phyloP scores from a whole-genome alignment of 2,888 invertebrate species.

The Sesia bembeciformis region DNA sequence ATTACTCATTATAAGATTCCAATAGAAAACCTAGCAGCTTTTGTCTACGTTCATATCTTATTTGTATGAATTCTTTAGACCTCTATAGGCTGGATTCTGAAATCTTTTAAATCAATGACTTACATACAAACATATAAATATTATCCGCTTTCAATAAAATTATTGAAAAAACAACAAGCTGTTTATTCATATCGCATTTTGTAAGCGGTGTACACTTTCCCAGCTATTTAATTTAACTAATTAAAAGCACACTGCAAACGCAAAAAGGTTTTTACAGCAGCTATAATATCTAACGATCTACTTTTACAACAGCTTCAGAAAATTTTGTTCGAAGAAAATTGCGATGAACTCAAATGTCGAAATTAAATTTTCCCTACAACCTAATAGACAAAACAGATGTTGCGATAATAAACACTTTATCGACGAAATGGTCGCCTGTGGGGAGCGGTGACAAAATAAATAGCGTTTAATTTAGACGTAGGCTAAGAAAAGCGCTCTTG shows the following conservation, averaged over 20 bases:
- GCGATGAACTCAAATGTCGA: neutral
- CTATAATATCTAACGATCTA: neutral
- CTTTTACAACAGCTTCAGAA: neutral
- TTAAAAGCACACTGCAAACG: neutral
- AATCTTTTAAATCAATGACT: too few species aligned
- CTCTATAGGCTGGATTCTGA: too few species aligned
- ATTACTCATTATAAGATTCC: too few species aligned
- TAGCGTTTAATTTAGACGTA: constrained; percentile 34
- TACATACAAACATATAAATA: too few species aligned
- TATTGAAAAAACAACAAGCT: too few species aligned
- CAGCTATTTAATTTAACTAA: too few species aligned
- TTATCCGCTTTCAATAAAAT: too few species aligned
- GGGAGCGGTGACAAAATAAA: constrained; percentile 30
- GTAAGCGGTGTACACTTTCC: too few species aligned
- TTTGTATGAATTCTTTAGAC: too few species aligned
- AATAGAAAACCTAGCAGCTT: too few species aligned
- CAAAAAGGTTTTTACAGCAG: neutral
- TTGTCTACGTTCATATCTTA: too few species aligned
- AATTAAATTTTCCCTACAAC: neutral
- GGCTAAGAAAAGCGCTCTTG: constrained; percentile 18
- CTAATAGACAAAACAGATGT: constrained; percentile 18
- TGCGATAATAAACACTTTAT: constrained; percentile 26
- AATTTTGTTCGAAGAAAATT: neutral
- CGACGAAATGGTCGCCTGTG: constrained; percentile 13
- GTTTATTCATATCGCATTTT: too few species aligned